A percentile compares a stretch with the other conserved stretches of the same genome.
Evolutionary conservation across 2,797 vertebrate species (phyloP).

Genomic region (Diplodus puntazzo): DNA sequence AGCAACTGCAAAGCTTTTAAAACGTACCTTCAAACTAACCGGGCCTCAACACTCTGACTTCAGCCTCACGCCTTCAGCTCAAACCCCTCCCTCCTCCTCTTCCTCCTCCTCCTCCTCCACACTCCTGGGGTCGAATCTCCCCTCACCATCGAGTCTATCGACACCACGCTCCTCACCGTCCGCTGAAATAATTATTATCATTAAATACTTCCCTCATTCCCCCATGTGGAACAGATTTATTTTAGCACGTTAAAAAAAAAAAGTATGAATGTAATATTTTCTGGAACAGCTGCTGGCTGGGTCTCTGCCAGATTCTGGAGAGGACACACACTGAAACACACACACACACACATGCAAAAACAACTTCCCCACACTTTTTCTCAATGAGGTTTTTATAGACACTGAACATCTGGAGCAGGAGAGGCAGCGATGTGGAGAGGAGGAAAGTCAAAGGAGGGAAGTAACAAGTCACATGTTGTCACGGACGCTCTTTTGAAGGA

Average conservation of each 20-base stretch:
- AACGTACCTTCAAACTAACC: background rate
- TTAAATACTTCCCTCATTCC: slow-evolving; percentile 57
- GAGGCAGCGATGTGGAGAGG: slow-evolving; percentile 15
- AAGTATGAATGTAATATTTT: slow-evolving; percentile 70
- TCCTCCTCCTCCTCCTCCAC: too few relatives aligned
- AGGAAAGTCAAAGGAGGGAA: slow-evolving; percentile 18
- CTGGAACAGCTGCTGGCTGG: slow-evolving; percentile 69
- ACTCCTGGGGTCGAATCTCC: background rate
- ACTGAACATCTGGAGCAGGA: slow-evolving; percentile 72
- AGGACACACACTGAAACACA: slow-evolving; percentile 17
- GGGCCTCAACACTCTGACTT: background rate
- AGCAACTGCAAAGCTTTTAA: background rate
- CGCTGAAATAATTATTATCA: slow-evolving; percentile 72
- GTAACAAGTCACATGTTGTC: slow-evolving; percentile 41
- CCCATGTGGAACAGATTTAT: slow-evolving; percentile 66
- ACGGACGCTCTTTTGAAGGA: slow-evolving; percentile 15
- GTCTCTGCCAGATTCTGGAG: slow-evolving; percentile 52
- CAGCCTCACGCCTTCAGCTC: background rate
- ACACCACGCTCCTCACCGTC: slow-evolving; percentile 33
- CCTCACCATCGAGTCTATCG: background rate
- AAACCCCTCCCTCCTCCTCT: background rate
- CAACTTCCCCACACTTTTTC: slow-evolving; percentile 39
- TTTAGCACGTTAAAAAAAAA: slow-evolving; percentile 72
- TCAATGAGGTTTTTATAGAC: slow-evolving; percentile 63
- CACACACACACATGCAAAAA: slow-evolving; percentile 26